Base-by-base conservation (phyloP, 2,888 invertebrate species). In the Cyrtodaria siliqua region DNA sequence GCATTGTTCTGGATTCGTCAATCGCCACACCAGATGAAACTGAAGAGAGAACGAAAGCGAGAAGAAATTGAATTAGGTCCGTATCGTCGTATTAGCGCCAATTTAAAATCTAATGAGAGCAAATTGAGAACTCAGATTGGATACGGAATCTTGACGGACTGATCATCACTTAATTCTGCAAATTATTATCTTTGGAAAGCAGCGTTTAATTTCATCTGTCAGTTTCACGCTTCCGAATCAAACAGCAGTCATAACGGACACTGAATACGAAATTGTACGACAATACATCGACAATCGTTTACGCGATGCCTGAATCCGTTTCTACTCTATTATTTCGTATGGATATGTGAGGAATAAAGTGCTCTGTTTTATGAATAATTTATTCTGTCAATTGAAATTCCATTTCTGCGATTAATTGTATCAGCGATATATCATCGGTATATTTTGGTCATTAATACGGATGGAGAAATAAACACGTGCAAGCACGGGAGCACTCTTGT, bases 21-120 rank as follows among this genome's bases (percentile, higher is more conserved):
- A 67, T 42, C 69, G 67, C 56, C 29, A 47, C 53, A 47, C 47
- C 69, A 49, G 42, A 52, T 26, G 47, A n/a, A 40, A 55, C 60
- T 38, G 62, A 27, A 40, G 50, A 60, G 26, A 53, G 60, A 62
- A 66, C 50, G 44, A 50, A 66, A 47, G 26, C 53, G 38, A 59
- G 66, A 57, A 60, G 40, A 61, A 80, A 80, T 80, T 73, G 68
- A 77, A 80, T 80, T 80, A 80, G 68, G 49, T 55, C 55, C 55
- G 72, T 73, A 61, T 70, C 70, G 49, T 44, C 63, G 49, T 77
- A 77, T 80, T 81, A 81, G 49, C 72, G 71, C 69, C 75, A 78
- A 78, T 78, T 81, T 78, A 67, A 78, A 81, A 71, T 75, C 77
- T 75, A 81, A 81, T 81, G 78, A 78, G 78, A 72, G 64, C 74